Conservation (phyloP, 2,888 invertebrate species). For the Cataglyphis albicans region DNA sequence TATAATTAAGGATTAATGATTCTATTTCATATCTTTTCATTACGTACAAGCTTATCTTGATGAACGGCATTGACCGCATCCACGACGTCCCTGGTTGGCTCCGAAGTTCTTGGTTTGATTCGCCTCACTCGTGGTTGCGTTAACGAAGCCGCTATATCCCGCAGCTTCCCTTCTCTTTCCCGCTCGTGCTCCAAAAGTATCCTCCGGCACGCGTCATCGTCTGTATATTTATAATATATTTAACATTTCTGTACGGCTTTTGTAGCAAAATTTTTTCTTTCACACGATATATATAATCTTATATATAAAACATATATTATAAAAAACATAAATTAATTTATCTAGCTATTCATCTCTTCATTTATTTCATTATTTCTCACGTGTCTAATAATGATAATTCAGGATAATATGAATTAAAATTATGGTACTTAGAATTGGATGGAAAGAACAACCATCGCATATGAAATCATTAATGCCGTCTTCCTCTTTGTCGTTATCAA, state of each 20-base stretch:
- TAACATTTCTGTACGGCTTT: not conserved
- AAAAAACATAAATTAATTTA: not conserved
- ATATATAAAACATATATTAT: not conserved
- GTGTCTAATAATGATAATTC: not conserved
- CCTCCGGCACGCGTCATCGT: conserved; percentile 86
- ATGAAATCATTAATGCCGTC: conserved; percentile 32
- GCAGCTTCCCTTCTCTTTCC: conserved; percentile 91
- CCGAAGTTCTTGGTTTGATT: conserved; percentile 83
- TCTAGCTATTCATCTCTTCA: not conserved
- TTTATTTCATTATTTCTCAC: not conserved
- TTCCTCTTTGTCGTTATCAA: conserved; percentile 57
- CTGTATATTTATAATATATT: conserved; percentile 63
- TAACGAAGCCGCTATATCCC: conserved; percentile 94
- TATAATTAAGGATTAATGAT: not conserved
- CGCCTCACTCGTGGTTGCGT: conserved; percentile 88
- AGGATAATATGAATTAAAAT: conserved; percentile 60
- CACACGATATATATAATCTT: too few relatives aligned
- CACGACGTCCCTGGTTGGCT: conserved; percentile 83
- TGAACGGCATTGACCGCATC: conserved; percentile 82
- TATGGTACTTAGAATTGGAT: conserved; percentile 63
- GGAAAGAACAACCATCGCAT: not conserved
- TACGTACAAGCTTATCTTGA: conserved; percentile 84
- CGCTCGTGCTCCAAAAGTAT: conserved; percentile 87
- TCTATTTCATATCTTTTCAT: not conserved
- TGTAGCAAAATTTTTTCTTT: not conserved